A percentile compares a stretch with the other conserved stretches of the same genome.
Conservation (phyloP, 2,797 vertebrate genomes). For the Girardinus metallicus region DNA sequence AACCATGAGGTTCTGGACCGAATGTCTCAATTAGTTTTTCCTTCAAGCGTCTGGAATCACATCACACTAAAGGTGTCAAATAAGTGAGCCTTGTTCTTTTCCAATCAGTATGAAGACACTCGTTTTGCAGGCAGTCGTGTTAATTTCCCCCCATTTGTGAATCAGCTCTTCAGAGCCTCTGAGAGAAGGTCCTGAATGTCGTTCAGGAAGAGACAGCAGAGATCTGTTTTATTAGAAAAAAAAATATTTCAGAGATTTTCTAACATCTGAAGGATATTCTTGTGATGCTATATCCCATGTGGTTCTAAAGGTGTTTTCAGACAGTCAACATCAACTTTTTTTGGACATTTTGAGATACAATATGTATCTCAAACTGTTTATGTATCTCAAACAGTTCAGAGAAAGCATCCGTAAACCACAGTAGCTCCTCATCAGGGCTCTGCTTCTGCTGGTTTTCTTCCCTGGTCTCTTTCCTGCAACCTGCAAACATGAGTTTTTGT, state of each 20-base stretch:
- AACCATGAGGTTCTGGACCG: constrained; percentile 23
- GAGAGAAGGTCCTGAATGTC: constrained; percentile 29
- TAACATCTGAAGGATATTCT: constrained; percentile 13
- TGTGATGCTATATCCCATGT: neutral
- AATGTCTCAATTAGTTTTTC: constrained; percentile 22
- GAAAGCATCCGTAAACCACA: neutral
- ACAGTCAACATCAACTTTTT: neutral
- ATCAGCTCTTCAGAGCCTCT: constrained; percentile 19
- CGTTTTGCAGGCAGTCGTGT: constrained; percentile 14
- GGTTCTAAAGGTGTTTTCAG: neutral
- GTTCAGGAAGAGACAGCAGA: constrained; percentile 23
- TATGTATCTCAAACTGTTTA: too few species aligned
- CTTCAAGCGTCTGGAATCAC: constrained; percentile 5
- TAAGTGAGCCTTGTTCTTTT: constrained; percentile 21
- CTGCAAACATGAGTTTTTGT: neutral
- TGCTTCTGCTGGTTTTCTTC: neutral
- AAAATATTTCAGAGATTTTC: constrained; percentile 20
- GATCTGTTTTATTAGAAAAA: constrained; percentile 13
- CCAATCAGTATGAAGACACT: constrained; percentile 11
- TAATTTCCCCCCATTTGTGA: constrained; percentile 6
- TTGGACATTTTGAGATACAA: neutral
- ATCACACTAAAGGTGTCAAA: constrained; percentile 16
- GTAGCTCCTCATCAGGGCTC: neutral
- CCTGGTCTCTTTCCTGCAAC: neutral
- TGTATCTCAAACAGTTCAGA: neutral